Evolutionary conservation across 2,113 vertebrate genomes (phyloP).

Genomic region (Furnarius figulus): DNA sequence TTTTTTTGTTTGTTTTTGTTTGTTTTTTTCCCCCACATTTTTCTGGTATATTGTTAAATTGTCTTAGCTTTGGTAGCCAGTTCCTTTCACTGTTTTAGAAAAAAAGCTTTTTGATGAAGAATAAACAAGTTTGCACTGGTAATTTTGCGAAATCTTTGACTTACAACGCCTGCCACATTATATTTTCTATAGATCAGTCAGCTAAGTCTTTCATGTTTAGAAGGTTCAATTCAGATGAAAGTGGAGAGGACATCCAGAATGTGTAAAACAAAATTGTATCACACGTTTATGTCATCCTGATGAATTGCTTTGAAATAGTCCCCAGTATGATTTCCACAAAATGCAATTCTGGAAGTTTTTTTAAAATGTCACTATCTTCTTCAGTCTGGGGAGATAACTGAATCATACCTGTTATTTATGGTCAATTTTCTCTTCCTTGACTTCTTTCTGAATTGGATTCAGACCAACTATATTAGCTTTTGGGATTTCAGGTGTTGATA

Average conservation of each 20-base stretch:
- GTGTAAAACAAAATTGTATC: neutral
- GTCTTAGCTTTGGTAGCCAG: neutral
- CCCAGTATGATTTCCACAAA: neutral
- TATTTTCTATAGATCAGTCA: neutral
- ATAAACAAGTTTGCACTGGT: neutral
- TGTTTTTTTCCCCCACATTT: neutral
- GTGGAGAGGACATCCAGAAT: neutral
- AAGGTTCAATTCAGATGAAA: neutral
- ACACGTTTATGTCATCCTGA: neutral
- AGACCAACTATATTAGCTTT: neutral
- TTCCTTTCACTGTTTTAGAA: neutral
- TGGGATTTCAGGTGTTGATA: neutral
- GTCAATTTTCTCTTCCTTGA: neutral
- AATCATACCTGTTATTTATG: neutral
- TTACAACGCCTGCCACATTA: accelerated
- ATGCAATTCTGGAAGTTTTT: neutral
- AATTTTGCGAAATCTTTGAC: neutral
- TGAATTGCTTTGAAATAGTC: neutral
- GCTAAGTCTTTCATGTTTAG: neutral
- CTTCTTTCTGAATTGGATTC: neutral
- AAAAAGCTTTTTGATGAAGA: neutral
- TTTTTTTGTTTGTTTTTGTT: too few species aligned
- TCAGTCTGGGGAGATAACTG: neutral
- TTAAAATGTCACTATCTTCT: neutral
- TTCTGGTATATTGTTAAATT: neutral